Evolutionary conservation across 2,888 invertebrate genomes (phyloP).

Genomic region (Brachypalpus laphriformis): DNA sequence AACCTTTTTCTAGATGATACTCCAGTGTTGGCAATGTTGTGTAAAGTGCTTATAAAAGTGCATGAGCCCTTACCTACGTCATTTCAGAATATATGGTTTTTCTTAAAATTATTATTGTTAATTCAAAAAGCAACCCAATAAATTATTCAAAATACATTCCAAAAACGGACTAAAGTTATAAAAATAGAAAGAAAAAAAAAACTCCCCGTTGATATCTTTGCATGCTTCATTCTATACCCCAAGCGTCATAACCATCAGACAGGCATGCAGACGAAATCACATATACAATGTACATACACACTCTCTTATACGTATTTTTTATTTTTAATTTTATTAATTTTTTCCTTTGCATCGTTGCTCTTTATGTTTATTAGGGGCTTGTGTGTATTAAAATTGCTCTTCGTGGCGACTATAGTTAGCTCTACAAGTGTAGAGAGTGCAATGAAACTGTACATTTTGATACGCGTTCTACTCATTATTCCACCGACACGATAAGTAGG

Average conservation of each 20-base stretch:
- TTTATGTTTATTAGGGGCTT: conserved; percentile 4
- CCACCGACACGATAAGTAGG: conserved; percentile 34
- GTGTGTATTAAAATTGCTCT: background rate
- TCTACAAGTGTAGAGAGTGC: conserved; percentile 21
- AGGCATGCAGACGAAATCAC: conserved; percentile 51
- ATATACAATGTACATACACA: conserved; percentile 26
- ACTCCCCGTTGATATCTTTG: background rate
- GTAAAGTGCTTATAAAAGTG: no score
- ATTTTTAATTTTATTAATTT: background rate
- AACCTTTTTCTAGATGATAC: no score
- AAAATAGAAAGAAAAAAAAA: background rate
- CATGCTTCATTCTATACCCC: conserved; percentile 33
- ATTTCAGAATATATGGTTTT: no score
- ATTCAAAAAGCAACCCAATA: background rate
- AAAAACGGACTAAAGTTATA: background rate
- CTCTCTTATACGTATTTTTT: background rate
- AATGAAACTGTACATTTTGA: conserved; percentile 42
- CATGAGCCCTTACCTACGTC: no score
- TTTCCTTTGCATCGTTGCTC: background rate
- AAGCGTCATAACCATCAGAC: conserved; percentile 47
- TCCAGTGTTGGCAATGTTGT: no score
- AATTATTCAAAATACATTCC: background rate
- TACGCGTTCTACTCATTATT: conserved; percentile 10
- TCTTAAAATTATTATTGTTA: background rate
- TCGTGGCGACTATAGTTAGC: background rate